Base-by-base conservation (phyloP, 2,797 vertebrate species). In the Leuciscus waleckii region DNA sequence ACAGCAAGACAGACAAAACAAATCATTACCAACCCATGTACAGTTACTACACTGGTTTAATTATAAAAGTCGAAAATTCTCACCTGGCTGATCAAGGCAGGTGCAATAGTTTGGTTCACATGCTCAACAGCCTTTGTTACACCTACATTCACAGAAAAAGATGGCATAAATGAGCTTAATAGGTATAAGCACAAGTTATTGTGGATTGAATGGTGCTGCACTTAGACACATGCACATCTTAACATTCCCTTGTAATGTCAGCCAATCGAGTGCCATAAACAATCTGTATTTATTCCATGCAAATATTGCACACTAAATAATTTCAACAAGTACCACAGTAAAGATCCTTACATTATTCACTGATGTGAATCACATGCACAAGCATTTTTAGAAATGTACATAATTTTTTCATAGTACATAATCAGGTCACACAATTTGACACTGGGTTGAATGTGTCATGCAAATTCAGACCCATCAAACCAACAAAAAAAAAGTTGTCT, bases 121-220 rank as follows among this genome's bases (percentile, higher is more conserved):
- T 99, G 94, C 89, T 96, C 96, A 91, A 99, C 97, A 93, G 98
- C 98, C 95, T 97, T 95, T 91, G 95, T 96, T 87, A 99, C 98
- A 94, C 98, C 98, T 99, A 93, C 87, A 96, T 93, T 89, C 94
- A 96, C 94, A 95, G 91, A 91, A 94, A 80, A 94, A 63, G 19
- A 86, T 46, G 17, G 5, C 51, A n/a, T 11, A 76, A 54, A 37
- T 75, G 5, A 75, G 43, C 3, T 26, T 49, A 9, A 75, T 17
- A 65, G 21, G 41, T 49, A 37, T 46, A 65, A n/a, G 4, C 26
- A n/a, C 26, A 56, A 29, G 14, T 43, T 65, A 67, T n/a, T 51
- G 58, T 16, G 19, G 37, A 32, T 61, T 49, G 5, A 65, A 32
- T 63, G 19, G 21, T 65, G 39, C 21, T 54, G 32, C 32, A 83